phyloP scores from a whole-genome alignment of 2,113 vertebrate species.

The Pungitius pungitius region DNA sequence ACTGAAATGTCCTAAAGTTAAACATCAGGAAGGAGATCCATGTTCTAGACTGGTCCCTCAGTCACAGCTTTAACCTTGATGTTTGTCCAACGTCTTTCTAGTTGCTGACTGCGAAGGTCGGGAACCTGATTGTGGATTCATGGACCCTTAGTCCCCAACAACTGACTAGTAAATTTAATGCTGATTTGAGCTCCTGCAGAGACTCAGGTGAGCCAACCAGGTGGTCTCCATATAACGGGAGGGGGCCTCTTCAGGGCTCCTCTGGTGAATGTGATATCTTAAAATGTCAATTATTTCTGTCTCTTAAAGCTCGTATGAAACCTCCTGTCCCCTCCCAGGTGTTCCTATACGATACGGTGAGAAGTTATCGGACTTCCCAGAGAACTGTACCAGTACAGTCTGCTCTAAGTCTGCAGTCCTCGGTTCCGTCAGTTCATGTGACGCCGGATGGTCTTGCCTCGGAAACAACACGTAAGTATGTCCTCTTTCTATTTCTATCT shows the following conservation, averaged over 20 bases:
- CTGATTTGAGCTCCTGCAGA: background rate
- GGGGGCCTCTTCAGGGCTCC: background rate
- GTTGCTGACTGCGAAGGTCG: rapidly evolving
- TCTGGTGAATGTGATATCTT: background rate
- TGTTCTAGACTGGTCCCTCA: background rate
- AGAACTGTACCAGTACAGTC: rapidly evolving
- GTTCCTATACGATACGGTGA: rapidly evolving
- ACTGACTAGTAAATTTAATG: background rate
- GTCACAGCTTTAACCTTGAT: background rate
- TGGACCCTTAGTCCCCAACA: rapidly evolving
- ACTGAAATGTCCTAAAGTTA: background rate
- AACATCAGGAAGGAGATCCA: background rate
- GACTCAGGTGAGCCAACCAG: background rate
- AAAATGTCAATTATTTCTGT: background rate
- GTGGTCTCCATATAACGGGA: background rate
- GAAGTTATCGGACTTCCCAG: background rate
- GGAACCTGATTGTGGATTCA: rapidly evolving
- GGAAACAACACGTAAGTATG: background rate
- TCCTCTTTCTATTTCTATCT: background rate
- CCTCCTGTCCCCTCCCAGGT: background rate
- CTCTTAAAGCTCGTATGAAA: background rate
- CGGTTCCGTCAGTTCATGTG: background rate
- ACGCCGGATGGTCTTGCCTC: background rate
- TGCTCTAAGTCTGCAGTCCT: background rate
- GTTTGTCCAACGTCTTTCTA: background rate